phyloP scores from a whole-genome alignment of 2,797 vertebrate species.

The Myotis findleyi region DNA sequence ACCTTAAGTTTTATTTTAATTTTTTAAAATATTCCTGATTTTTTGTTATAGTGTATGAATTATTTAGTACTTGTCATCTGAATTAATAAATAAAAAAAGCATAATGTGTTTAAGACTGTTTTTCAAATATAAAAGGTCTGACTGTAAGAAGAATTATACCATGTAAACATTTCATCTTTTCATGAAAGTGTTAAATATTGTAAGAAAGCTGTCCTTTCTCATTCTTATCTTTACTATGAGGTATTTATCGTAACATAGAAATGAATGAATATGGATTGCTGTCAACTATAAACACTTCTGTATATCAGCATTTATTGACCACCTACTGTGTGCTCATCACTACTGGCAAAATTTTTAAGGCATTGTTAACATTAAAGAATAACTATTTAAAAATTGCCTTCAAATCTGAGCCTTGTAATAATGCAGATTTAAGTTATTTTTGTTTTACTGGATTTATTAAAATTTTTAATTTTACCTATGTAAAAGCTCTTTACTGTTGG shows the following conservation, averaged over 20 bases:
- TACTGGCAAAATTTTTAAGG: conserved; percentile 73
- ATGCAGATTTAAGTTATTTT: conserved; percentile 66
- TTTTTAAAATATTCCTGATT: conserved; percentile 9
- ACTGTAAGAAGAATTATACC: conserved; percentile 46
- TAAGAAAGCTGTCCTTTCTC: conserved; percentile 33
- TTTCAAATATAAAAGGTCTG: conserved; percentile 56
- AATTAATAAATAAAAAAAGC: background rate
- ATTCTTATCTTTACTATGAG: conserved; percentile 15
- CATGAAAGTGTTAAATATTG: conserved; percentile 37
- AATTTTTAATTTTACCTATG: conserved; percentile 62
- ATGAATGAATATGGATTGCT: background rate
- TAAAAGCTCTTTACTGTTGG: conserved; percentile 57
- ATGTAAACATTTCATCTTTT: conserved; percentile 48
- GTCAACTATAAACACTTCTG: conserved; percentile 53
- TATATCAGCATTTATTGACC: conserved; percentile 68
- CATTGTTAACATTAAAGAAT: conserved; percentile 51
- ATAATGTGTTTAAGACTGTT: conserved; percentile 31
- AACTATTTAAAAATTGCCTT: conserved; percentile 59
- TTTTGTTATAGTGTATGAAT: conserved; percentile 7
- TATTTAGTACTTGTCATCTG: conserved; percentile 42
- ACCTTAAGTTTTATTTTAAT: conserved; percentile 12
- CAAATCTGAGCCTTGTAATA: conserved; percentile 72
- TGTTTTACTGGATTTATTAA: conserved; percentile 52
- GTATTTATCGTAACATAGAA: conserved; percentile 62
- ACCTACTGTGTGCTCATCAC: conserved; percentile 70